Conservation (phyloP, 2,113 vertebrate genomes). For the Morone chrysops region DNA sequence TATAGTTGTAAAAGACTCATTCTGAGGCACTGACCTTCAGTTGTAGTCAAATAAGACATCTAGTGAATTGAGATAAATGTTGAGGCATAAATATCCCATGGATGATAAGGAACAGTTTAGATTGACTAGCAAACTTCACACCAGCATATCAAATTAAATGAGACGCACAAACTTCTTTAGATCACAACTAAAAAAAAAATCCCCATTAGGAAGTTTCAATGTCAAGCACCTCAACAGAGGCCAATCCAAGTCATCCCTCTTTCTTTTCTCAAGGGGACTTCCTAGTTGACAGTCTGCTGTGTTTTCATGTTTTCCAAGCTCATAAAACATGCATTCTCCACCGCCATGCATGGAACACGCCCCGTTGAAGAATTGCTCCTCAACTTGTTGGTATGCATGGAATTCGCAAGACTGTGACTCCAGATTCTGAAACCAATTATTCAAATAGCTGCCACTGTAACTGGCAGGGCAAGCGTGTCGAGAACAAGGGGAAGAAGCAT, state of each 20-base stretch:
- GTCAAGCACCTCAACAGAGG: conserved; percentile 18
- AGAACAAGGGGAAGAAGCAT: conserved; percentile 65
- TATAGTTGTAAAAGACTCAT: background rate
- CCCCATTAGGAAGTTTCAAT: conserved; percentile 6
- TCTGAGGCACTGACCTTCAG: background rate
- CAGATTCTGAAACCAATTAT: conserved; percentile 80
- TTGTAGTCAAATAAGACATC: background rate
- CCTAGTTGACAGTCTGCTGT: conserved; percentile 44
- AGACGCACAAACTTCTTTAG: conserved; percentile 1
- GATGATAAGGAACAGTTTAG: background rate
- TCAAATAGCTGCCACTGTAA: conserved; percentile 73
- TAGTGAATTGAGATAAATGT: background rate
- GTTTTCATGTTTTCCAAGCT: conserved; percentile 61
- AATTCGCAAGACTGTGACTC: conserved; percentile 71
- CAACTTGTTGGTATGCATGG: conserved; percentile 77
- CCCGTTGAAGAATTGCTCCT: conserved; percentile 58
- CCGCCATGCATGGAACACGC: conserved; percentile 41
- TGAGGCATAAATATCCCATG: background rate
- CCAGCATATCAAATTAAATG: background rate
- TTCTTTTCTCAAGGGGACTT: conserved; percentile 23
- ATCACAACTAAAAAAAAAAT: background rate
- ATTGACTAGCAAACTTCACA: background rate
- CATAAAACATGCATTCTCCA: conserved; percentile 72
- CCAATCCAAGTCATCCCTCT: conserved; percentile 10
- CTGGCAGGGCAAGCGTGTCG: conserved; percentile 63